Conservation (phyloP, 2,888 invertebrate genomes). For the Drosophila limbata region DNA sequence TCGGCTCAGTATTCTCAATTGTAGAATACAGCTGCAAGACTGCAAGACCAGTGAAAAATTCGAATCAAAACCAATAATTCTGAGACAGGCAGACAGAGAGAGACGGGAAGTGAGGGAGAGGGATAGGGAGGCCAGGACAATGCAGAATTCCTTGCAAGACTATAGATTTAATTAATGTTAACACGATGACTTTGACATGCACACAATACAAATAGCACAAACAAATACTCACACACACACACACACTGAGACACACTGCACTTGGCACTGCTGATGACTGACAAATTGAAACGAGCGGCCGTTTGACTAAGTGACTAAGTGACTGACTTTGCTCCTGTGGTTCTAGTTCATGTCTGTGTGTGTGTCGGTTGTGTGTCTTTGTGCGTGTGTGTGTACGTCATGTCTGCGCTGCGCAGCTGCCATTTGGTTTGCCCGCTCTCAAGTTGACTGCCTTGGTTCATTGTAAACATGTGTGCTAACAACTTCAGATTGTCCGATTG, state of each 20-base stretch:
- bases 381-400: slow-evolving; percentile 23
- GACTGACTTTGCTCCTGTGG: slow-evolving; percentile 58
- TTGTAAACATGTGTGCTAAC: slow-evolving; percentile 78
- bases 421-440: slow-evolving; percentile 68
- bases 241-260: slow-evolving; percentile 38
- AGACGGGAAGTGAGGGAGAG: neutral
- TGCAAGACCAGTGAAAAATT: slow-evolving; percentile 38
- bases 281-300: slow-evolving; percentile 71
- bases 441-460: slow-evolving; percentile 75
- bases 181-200: slow-evolving; percentile 79
- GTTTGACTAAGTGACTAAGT: slow-evolving; percentile 66
- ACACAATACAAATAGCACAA: slow-evolving; percentile 67
- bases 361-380: slow-evolving; percentile 2
- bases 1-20: slow-evolving; percentile 3
- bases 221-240: slow-evolving; percentile 11
- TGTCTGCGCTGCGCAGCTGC: slow-evolving; percentile 54
- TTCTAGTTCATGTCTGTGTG: slow-evolving; percentile 13
- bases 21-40: neutral
- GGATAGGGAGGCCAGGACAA: slow-evolving; percentile 28
- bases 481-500: slow-evolving; percentile 49
- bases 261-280: slow-evolving; percentile 69
- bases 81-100: neutral
- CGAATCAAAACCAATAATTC: slow-evolving; percentile 56
- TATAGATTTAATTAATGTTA: slow-evolving; percentile 80
- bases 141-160: slow-evolving; percentile 52